Percentiles rank a stretch among this genome's conserved stretches.
These are phyloP conservation scores for Dasyornis broadbenti DNA, from an alignment of 2,113 vertebrate species.

Conservation along the genomic window DNA sequence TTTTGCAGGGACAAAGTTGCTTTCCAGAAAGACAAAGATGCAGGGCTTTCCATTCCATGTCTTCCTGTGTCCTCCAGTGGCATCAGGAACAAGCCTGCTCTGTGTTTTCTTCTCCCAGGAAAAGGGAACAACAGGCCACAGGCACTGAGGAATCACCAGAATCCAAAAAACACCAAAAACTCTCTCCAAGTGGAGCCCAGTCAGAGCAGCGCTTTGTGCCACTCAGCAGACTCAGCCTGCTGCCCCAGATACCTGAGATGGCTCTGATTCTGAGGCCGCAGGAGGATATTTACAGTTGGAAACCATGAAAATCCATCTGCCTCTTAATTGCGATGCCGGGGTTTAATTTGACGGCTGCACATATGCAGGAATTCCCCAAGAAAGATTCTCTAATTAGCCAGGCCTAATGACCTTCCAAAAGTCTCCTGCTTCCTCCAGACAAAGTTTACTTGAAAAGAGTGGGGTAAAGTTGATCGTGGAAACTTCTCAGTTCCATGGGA, in stretches of 20 bases:
- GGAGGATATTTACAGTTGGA: not conserved
- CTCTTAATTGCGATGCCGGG: not conserved
- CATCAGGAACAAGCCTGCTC: not conserved
- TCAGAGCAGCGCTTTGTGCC: not conserved
- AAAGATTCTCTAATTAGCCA: not conserved
- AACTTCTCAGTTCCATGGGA: not conserved
- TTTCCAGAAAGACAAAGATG: not conserved
- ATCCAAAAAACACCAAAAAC: not conserved
- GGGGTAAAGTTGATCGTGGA: not conserved
- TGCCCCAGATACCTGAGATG: not conserved
- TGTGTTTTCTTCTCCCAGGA: not conserved
- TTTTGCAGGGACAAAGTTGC: not conserved
- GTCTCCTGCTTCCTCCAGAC: not conserved
- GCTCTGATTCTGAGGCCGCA: not conserved
- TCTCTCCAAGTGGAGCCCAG: not conserved
- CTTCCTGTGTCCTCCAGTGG: not conserved
- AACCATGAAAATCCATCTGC: constrained; percentile 33
- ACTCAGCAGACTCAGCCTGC: not conserved
- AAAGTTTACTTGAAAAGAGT: not conserved
- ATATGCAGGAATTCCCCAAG: constrained; percentile 6
- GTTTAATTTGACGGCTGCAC: constrained; percentile 1
- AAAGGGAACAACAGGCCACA: not conserved
- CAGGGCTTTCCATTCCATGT: not conserved
- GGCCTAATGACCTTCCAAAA: not conserved
- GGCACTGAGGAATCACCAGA: not conserved